Conservation (phyloP, 64 coral and sea anemone species). For the Porites australiensis region DNA sequence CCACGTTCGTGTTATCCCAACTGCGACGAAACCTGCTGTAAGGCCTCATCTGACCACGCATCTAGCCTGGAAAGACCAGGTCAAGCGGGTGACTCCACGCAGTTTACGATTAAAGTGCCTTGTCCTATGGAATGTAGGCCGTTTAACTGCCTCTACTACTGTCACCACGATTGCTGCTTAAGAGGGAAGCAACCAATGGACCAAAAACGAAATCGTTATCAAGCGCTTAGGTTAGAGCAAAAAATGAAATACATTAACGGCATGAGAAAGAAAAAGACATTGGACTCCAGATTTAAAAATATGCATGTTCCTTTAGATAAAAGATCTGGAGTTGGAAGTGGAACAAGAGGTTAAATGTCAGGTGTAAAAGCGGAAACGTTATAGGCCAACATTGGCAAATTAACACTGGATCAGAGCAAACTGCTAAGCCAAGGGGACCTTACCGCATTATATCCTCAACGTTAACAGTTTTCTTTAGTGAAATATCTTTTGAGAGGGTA, state of each 20-base stretch:
- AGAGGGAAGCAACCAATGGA: background rate
- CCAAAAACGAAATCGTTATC: background rate
- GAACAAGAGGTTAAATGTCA: background rate
- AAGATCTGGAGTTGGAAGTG: background rate
- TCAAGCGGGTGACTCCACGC: background rate
- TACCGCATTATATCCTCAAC: too few species aligned
- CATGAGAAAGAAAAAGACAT: background rate
- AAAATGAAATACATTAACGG: background rate
- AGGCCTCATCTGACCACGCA: background rate
- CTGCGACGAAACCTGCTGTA: conserved; percentile 60
- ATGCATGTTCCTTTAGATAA: background rate
- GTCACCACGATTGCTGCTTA: conserved; percentile 91
- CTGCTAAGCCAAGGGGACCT: too few species aligned
- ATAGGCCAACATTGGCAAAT: too few species aligned
- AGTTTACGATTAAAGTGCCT: conserved; percentile 42
- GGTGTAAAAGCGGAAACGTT: too few species aligned
- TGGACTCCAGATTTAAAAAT: background rate
- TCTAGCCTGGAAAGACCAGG: background rate
- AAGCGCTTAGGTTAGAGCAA: background rate
- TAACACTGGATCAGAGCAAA: too few species aligned
- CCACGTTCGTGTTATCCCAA: conserved; percentile 47
- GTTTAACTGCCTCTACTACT: conserved; percentile 86
- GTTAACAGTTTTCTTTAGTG: too few species aligned
- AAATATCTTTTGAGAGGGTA: too few species aligned
- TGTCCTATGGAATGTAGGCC: conserved; percentile 78